Evolutionary conservation across 2,888 invertebrate species (phyloP).

Genomic region (Chymomyza amoena): DNA sequence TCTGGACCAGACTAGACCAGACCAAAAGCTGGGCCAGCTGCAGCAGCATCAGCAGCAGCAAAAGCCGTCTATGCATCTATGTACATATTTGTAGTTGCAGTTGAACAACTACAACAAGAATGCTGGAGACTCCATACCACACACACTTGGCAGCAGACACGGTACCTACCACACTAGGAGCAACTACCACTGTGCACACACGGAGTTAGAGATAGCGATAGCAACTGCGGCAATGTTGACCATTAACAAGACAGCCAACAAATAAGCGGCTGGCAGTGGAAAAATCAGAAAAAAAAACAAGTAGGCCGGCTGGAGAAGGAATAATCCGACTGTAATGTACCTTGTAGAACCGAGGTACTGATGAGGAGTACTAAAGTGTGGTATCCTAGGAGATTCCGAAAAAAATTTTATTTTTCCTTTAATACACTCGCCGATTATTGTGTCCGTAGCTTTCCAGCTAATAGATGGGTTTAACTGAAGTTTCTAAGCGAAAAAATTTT

Average conservation of each 20-base stretch:
- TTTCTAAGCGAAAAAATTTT: no score
- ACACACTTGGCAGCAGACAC: neutral
- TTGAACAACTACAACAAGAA: neutral
- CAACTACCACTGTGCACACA: neutral
- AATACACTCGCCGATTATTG: no score
- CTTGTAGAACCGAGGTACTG: no score
- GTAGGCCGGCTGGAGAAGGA: neutral
- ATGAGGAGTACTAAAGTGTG: no score
- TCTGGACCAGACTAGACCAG: neutral
- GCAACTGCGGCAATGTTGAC: constrained; percentile 2
- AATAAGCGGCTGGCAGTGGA: constrained; percentile 17
- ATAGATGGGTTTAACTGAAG: no score
- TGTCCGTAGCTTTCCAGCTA: no score
- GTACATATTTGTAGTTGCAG: neutral
- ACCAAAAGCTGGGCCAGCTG: neutral
- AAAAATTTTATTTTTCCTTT: no score
- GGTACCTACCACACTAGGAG: no score
- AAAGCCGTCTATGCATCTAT: neutral
- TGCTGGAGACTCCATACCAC: neutral
- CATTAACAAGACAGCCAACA: constrained; percentile 42
- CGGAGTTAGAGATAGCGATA: neutral
- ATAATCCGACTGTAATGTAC: no score
- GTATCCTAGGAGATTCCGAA: no score
- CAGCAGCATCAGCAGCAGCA: neutral
- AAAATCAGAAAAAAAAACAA: neutral